Base-by-base conservation (phyloP, 2,797 vertebrate genomes). In the Meriones psammophilus region DNA sequence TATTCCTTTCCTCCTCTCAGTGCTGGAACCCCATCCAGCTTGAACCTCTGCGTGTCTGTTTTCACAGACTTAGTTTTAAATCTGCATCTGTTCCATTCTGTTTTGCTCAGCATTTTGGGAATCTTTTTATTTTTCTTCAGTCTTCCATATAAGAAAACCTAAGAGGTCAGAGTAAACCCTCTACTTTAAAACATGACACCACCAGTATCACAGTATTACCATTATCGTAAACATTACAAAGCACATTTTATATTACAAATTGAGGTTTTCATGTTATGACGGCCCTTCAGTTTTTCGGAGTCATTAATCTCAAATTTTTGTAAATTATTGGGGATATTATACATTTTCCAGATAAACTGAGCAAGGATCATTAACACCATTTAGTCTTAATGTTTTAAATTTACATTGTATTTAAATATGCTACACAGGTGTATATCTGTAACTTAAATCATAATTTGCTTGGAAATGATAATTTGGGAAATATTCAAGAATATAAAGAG, bases 311-410 rank as follows among this genome's bases (percentile, higher is more conserved):
- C 92, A 73, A 6, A 28, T 62, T 93, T 87, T 78, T 86, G 50
- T 17, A 88, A 77, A 88, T 81, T 94, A 79, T 94, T 77, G 60
- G 18, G 76, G 17, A 15, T 64, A 78, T 33, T 33, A n/a, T 60
- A 62, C 42, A 39, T 77, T 93, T 88, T 50, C 69, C 56, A 87
- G n/a, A 50, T 36, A 95, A 66, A 36, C 50, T 91, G 50, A 24
- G 3, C 1, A 95, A 89, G 91, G 76, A 71, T 60, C 68, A 88
- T 30, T 56, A 60, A 71, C 36, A 69, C 68, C 28, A 84, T 18
- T 95, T 93, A 74, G 18, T 77, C n/a, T 88, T 60, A 91, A 39
- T 87, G 77, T 42, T 76, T 66, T 88, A 22, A 36, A 83, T 86
- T 88, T 85, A 77, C 73, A n/a, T 8, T 85, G 22, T 71, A 84